phyloP scores from a whole-genome alignment of 2,888 invertebrate species.

The Carterocephalus palaemon region DNA sequence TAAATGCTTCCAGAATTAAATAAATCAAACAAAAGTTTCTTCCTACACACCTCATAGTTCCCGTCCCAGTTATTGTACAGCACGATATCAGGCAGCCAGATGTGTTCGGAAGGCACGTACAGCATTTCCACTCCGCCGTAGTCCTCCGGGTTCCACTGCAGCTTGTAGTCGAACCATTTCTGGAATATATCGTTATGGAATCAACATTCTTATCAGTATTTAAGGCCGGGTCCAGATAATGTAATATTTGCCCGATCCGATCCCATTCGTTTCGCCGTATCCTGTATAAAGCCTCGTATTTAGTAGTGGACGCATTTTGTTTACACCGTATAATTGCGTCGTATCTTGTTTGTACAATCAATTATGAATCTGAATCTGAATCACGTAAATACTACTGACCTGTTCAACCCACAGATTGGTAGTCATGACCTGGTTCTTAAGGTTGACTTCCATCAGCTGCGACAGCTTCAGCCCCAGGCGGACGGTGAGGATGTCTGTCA shows the following conservation, averaged over 20 bases:
- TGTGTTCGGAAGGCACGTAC: constrained; percentile 96
- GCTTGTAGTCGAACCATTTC: constrained; percentile 96
- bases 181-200: too few species aligned
- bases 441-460: constrained; percentile 93
- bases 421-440: constrained; percentile 96
- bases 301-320: too few species aligned
- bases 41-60: constrained; percentile 85
- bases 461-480: constrained; percentile 93
- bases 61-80: constrained; percentile 95
- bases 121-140: constrained; percentile 95
- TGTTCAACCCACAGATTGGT: constrained; percentile 97
- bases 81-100: constrained; percentile 98
- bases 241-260: too few species aligned
- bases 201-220: too few species aligned
- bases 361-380: too few species aligned
- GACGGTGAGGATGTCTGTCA: constrained; percentile 94
- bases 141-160: constrained; percentile 92
- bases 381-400: too few species aligned
- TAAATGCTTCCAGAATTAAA: too few species aligned
- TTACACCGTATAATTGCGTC: too few species aligned
- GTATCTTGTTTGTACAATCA: too few species aligned
- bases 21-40: background rate
- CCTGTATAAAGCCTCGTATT: too few species aligned
- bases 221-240: too few species aligned
- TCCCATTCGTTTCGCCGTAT: too few species aligned